These are phyloP conservation scores for Leptoteleia sp. DNA, from an alignment of 1,140 invertebrate genomes.

Conservation along the genomic window DNA sequence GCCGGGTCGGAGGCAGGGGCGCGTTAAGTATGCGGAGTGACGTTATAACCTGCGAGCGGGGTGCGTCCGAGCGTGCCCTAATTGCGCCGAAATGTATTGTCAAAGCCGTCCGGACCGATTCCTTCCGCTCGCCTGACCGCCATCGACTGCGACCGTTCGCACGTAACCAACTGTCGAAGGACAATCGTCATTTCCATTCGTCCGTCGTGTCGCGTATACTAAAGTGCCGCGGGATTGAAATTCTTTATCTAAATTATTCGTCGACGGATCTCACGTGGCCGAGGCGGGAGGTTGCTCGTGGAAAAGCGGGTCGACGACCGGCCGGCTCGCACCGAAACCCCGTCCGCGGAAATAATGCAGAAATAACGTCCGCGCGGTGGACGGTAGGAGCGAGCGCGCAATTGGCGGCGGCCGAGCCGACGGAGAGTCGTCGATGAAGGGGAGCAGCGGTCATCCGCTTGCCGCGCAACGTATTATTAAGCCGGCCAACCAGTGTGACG, in stretches of 20 bases:
- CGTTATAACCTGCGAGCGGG: slow-evolving; percentile 65
- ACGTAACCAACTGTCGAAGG: slow-evolving; percentile 8
- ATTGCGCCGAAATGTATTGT: slow-evolving; percentile 72
- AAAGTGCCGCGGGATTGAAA: too few relatives aligned
- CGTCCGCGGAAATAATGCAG: too few relatives aligned
- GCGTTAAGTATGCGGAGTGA: slow-evolving; percentile 41
- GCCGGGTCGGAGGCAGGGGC: background rate
- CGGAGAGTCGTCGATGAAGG: slow-evolving; percentile 40
- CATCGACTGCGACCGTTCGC: slow-evolving; percentile 23
- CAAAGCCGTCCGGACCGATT: slow-evolving; percentile 63
- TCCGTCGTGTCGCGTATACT: too few relatives aligned
- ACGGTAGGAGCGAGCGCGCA: slow-evolving; percentile 14
- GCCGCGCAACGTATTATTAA: slow-evolving; percentile 77
- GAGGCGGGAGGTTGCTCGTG: too few relatives aligned
- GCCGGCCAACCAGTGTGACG: slow-evolving; percentile 79
- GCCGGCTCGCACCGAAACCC: too few relatives aligned
- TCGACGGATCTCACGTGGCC: too few relatives aligned
- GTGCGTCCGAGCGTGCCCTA: slow-evolving; percentile 63
- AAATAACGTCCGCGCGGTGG: slow-evolving; percentile 20
- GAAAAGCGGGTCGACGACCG: too few relatives aligned
- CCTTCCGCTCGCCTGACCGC: slow-evolving; percentile 28
- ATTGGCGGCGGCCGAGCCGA: slow-evolving; percentile 26
- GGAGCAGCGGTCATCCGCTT: slow-evolving; percentile 65
- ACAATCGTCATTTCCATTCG: slow-evolving; percentile 22
- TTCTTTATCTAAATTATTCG: too few relatives aligned